These are phyloP conservation scores for Alloscopus bannaensis DNA, from an alignment of 2,888 invertebrate species.

Conservation along the genomic window DNA sequence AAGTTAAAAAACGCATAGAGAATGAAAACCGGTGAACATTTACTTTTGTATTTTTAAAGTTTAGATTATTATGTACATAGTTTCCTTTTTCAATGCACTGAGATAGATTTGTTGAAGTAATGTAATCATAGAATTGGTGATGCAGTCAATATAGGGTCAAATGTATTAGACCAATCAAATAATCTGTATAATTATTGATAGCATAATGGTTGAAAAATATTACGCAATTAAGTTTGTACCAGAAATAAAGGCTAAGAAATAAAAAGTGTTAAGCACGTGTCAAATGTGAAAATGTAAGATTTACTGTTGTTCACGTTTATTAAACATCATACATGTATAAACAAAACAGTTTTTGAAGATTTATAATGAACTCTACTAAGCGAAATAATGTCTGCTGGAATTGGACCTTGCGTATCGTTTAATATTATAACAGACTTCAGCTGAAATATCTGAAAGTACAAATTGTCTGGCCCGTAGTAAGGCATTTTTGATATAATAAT, in stretches of 20 bases:
- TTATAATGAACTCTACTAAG: slow-evolving; percentile 29
- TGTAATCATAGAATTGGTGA: slow-evolving; percentile 28
- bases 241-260: slow-evolving; percentile 1
- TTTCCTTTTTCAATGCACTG: slow-evolving; percentile 39
- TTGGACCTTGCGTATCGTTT: slow-evolving; percentile 41
- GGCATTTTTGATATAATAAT: slow-evolving; percentile 24
- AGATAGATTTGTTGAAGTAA: slow-evolving; percentile 17
- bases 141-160: slow-evolving; percentile 21
- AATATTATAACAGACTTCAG: slow-evolving; percentile 18
- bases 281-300: too few relatives aligned
- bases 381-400: slow-evolving; percentile 43
- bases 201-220: too few relatives aligned
- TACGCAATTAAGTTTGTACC: not conserved
- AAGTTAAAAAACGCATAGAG: too few relatives aligned
- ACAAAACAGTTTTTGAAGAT: slow-evolving; percentile 52
- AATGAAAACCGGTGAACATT: not conserved
- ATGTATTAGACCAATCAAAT: too few relatives aligned
- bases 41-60: too few relatives aligned
- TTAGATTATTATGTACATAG: too few relatives aligned
- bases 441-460: slow-evolving; percentile 41
- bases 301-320: slow-evolving; percentile 54
- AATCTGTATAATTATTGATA: too few relatives aligned
- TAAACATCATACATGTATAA: slow-evolving; percentile 50
- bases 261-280: too few relatives aligned
- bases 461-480: slow-evolving; percentile 47